Evolutionary conservation across 2,888 invertebrate genomes (phyloP), one percentile per base, ranked within the genome.

Genomic region (Elmis aenea): DNA sequence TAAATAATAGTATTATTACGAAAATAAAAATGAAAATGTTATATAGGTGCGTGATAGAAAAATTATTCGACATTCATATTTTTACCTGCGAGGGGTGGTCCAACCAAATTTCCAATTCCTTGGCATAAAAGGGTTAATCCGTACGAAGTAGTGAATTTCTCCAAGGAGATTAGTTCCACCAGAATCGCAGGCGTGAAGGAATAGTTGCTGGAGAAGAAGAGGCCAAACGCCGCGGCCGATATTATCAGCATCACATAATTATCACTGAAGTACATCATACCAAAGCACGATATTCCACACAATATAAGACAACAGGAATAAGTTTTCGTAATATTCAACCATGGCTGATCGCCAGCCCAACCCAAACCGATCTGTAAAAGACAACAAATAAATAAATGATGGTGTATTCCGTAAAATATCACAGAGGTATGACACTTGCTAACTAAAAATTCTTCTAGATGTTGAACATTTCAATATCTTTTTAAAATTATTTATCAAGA

Each of bases 131-230:
- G 71, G 50, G 88, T 81, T 52, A 96, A 68, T 10, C 95, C 95
- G 65, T 94, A 96, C 8, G 93, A 93, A 45, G 85, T 83, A 3
- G 94, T 92, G 62, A 96, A 93, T 50, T 88, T 81, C 61, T 93
- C 91, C 60, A 95, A 68, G 3, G 92, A 89, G 18, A 94, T 85
- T 54, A 94, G 70, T 58, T 89, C 84, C 25, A 92, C 90, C 48
- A 94, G 70, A 53, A 96, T 81, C 55, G 90, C 86, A 0, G 92
- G 90, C 0, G 92, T 92, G 50, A 94, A 85, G 1, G 91, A 85
- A 65, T 91, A 94, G 41, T 85, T 90, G 50, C 91, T 93, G 28
- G 91, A 90, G 61, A 94, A 91, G 49, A 89, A 85, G 46, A 94
- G 74, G 6, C 95, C 95, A 68, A 92, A 95, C 1, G 82, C 69